These are phyloP conservation scores for Chamaetylas fuelleborni DNA, from an alignment of 2,113 vertebrate species.

Conservation along the genomic window DNA sequence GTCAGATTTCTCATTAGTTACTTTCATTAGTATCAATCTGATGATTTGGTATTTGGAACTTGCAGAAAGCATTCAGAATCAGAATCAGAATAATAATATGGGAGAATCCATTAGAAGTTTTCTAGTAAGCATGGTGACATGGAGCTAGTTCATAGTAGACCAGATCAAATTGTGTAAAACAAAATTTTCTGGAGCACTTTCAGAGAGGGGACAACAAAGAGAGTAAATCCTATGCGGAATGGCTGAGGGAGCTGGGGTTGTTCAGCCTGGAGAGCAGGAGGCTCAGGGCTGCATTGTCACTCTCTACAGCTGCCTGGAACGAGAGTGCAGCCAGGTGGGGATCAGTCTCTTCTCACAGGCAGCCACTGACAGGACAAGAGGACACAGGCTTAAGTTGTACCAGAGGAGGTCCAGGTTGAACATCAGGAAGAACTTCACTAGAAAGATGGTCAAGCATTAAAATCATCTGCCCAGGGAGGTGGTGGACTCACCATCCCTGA, in stretches of 20 bases:
- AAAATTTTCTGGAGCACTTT: background rate
- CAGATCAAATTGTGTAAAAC: background rate
- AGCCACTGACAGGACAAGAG: background rate
- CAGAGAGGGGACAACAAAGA: no score
- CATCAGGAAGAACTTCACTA: background rate
- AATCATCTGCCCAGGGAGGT: background rate
- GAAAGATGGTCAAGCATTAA: no score
- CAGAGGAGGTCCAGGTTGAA: background rate
- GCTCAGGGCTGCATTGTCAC: no score
- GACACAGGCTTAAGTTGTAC: background rate
- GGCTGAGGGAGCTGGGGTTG: background rate
- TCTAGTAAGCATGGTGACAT: background rate
- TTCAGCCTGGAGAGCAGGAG: background rate
- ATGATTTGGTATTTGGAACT: background rate
- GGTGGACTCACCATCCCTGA: background rate
- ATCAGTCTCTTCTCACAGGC: fast-evolving
- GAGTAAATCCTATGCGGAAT: background rate
- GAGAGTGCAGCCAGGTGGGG: background rate
- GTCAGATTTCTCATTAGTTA: background rate
- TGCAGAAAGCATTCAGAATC: background rate
- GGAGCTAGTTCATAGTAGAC: background rate
- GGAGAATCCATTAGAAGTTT: background rate
- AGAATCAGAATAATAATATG: background rate
- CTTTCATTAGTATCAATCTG: background rate
- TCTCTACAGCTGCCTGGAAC: background rate